Evolutionary conservation across 2,113 vertebrate genomes (phyloP).

Genomic region (Halcyon malimbica): DNA sequence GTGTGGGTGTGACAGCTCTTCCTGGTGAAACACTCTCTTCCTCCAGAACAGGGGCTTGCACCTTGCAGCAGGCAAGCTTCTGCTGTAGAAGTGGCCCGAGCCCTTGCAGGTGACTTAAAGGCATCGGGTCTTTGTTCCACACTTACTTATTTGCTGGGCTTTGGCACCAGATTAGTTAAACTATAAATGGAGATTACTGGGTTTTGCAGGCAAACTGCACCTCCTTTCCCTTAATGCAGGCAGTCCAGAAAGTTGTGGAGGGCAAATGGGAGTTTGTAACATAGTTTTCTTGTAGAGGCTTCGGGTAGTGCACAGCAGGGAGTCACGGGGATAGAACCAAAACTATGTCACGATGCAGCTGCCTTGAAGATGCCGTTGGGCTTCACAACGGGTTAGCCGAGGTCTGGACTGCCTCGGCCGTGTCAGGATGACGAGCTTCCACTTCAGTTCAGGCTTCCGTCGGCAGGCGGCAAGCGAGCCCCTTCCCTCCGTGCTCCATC

Average conservation of each 20-base stretch:
- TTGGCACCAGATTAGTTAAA: neutral
- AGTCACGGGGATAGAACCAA: neutral
- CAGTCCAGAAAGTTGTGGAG: neutral
- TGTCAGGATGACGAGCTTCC: accelerated
- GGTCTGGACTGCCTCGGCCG: neutral
- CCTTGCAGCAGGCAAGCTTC: neutral
- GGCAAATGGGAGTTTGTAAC: neutral
- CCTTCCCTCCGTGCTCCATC: neutral
- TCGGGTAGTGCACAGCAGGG: neutral
- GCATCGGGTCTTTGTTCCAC: neutral
- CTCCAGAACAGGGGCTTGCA: neutral
- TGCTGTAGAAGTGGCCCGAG: neutral
- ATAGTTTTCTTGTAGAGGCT: neutral
- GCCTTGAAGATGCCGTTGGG: neutral
- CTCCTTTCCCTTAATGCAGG: neutral
- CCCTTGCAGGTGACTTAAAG: neutral
- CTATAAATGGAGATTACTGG: neutral
- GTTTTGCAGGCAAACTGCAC: neutral
- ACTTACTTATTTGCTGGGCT: neutral
- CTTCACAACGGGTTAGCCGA: accelerated
- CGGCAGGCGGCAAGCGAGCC: constrained; percentile 37
- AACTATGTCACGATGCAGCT: accelerated
- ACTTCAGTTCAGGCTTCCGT: constrained; percentile 29
- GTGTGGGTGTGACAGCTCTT: constrained; percentile 12
- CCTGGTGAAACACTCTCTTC: neutral